Evolutionary conservation across 2,113 vertebrate genomes (phyloP).

Genomic region (Corapipo altera): DNA sequence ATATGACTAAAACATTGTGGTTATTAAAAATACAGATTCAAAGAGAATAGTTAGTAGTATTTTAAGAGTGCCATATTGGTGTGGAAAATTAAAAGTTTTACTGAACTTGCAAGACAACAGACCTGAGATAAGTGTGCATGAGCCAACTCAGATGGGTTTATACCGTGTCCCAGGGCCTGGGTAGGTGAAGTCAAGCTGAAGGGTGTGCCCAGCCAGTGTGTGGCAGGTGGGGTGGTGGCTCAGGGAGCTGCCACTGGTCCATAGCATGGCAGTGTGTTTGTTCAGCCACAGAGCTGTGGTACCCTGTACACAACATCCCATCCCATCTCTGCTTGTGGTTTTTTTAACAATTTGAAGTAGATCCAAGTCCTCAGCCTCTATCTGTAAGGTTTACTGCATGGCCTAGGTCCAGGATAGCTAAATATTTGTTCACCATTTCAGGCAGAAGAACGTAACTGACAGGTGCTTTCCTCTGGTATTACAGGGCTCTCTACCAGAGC

Average conservation of each 20-base stretch:
- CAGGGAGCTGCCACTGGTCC: not conserved
- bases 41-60: not conserved
- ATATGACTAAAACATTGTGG: not conserved
- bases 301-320: not conserved
- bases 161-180: not conserved
- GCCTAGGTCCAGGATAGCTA: not conserved
- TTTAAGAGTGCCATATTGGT: not conserved
- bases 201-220: not conserved
- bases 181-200: not conserved
- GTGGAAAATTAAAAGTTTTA: not conserved
- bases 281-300: not conserved
- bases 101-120: not conserved
- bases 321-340: not conserved
- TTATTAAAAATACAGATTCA: not conserved
- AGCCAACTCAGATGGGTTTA: not conserved
- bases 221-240: no score
- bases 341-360: not conserved
- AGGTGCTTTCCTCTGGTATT: not conserved
- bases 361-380: not conserved
- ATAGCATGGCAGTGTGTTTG: not conserved
- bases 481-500: not conserved
- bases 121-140: not conserved
- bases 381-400: not conserved
- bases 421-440: not conserved
- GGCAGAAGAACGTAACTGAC: rapidly evolving